Conservation (phyloP, 2,888 invertebrate genomes). For the Polymixis lichenea region DNA sequence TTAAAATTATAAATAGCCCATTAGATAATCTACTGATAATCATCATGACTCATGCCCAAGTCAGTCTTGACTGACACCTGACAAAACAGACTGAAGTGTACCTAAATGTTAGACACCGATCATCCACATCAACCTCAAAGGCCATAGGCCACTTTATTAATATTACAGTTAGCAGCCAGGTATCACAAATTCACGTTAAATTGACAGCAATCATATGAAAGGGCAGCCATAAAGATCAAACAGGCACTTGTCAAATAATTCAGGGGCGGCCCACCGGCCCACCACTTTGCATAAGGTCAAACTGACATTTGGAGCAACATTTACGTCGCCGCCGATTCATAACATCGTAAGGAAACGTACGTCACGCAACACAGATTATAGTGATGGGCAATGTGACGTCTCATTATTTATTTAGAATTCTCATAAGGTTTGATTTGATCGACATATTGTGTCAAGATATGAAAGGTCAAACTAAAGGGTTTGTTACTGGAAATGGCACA, state of each 20-base stretch:
- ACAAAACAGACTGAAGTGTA: neutral
- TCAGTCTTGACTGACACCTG: neutral
- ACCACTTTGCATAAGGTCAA: slow-evolving; percentile 89
- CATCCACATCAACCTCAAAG: neutral
- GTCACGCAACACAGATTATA: slow-evolving; percentile 80
- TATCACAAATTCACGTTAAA: slow-evolving; percentile 74
- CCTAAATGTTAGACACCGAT: neutral
- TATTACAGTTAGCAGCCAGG: slow-evolving; percentile 52
- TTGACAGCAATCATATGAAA: slow-evolving; percentile 85
- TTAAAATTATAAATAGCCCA: neutral
- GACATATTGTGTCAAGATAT: neutral
- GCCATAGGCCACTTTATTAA: slow-evolving; percentile 18
- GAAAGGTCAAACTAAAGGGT: neutral
- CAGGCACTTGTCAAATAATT: slow-evolving; percentile 81
- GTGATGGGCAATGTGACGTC: slow-evolving; percentile 66
- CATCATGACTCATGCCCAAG: neutral
- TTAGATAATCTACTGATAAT: neutral
- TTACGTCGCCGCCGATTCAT: slow-evolving; percentile 81
- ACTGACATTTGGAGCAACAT: slow-evolving; percentile 88
- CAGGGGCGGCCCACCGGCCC: slow-evolving; percentile 75
- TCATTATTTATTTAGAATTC: slow-evolving; percentile 35
- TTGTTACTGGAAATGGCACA: neutral
- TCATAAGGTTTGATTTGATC: neutral
- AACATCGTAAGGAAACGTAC: slow-evolving; percentile 74
- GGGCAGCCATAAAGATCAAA: slow-evolving; percentile 87